Evolutionary conservation across 2,888 invertebrate genomes (phyloP).

Genomic region (Drosophila austrosaltans): DNA sequence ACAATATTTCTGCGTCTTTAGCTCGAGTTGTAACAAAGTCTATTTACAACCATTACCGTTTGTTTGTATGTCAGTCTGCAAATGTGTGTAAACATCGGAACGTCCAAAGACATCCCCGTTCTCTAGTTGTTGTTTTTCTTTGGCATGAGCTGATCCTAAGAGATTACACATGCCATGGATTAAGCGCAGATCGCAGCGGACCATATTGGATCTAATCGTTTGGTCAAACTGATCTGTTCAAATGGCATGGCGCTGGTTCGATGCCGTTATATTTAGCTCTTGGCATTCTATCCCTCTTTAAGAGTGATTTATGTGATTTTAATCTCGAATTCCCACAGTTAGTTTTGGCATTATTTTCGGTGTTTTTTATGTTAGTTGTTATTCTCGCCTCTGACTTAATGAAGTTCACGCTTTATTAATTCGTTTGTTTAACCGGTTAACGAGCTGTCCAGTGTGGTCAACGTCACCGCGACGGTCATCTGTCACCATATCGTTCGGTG

Average conservation of each 20-base stretch:
- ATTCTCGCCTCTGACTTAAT: conserved; percentile 46
- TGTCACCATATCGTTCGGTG: conserved; percentile 26
- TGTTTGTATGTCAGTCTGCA: too few species aligned
- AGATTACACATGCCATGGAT: conserved; percentile 75
- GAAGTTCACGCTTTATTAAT: conserved; percentile 54
- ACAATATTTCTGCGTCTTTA: too few species aligned
- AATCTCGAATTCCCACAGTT: conserved; percentile 46
- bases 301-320: conserved; percentile 51
- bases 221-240: conserved; percentile 40
- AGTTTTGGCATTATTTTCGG: conserved; percentile 19
- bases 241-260: conserved; percentile 40
- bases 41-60: too few species aligned
- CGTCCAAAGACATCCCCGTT: too few species aligned
- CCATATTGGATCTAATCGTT: conserved; percentile 21
- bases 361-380: conserved; percentile 33
- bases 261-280: conserved; percentile 58
- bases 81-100: too few species aligned
- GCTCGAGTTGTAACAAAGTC: too few species aligned
- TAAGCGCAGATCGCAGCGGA: conserved; percentile 41
- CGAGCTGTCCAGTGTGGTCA: conserved; percentile 19
- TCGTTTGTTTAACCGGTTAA: conserved; percentile 36
- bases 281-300: conserved; percentile 51
- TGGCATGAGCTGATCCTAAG: conserved; percentile 49
- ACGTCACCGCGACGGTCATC: conserved; percentile 45
- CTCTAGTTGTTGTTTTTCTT: conserved; percentile 32